phyloP scores from a whole-genome alignment of 2,797 vertebrate genomes.

The Sternotherus odoratus region DNA sequence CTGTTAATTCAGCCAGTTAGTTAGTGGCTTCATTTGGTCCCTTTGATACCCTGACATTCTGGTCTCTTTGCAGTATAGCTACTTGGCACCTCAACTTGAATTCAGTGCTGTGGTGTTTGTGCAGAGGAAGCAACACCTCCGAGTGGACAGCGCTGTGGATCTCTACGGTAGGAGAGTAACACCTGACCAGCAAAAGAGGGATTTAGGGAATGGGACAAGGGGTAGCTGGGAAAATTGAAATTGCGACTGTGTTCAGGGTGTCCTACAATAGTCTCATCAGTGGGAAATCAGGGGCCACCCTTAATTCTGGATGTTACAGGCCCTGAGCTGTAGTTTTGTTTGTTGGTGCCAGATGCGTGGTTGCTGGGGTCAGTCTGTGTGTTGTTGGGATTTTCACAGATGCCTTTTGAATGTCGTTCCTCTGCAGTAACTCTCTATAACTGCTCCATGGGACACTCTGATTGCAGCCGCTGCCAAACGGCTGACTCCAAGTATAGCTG shows the following conservation, averaged over 20 bases:
- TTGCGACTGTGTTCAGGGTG: neutral
- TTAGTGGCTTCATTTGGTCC: neutral
- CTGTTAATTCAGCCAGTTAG: neutral
- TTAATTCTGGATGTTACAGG: neutral
- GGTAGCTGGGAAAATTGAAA: neutral
- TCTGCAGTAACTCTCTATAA: slow-evolving; percentile 93
- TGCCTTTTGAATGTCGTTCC: slow-evolving; percentile 25
- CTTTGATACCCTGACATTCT: slow-evolving; percentile 30
- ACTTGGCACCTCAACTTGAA: slow-evolving; percentile 85
- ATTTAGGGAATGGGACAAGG: neutral
- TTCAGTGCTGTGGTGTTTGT: slow-evolving; percentile 92
- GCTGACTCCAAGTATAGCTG: slow-evolving; percentile 90
- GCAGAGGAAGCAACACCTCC: slow-evolving; percentile 89
- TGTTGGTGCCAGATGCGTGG: neutral
- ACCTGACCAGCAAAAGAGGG: neutral
- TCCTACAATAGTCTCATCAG: neutral
- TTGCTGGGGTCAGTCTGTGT: neutral
- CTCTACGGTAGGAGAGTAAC: slow-evolving; percentile 86
- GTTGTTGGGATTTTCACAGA: neutral
- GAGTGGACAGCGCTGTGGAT: slow-evolving; percentile 91
- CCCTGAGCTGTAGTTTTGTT: neutral
- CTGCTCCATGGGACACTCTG: slow-evolving; percentile 92
- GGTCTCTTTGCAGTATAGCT: slow-evolving; percentile 87
- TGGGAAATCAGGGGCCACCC: neutral
- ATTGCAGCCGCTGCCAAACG: slow-evolving; percentile 96